Evolutionary conservation across 2,888 invertebrate species (phyloP), one percentile per base, ranked within the genome.

Genomic region (Steinernema carpocapsae): DNA sequence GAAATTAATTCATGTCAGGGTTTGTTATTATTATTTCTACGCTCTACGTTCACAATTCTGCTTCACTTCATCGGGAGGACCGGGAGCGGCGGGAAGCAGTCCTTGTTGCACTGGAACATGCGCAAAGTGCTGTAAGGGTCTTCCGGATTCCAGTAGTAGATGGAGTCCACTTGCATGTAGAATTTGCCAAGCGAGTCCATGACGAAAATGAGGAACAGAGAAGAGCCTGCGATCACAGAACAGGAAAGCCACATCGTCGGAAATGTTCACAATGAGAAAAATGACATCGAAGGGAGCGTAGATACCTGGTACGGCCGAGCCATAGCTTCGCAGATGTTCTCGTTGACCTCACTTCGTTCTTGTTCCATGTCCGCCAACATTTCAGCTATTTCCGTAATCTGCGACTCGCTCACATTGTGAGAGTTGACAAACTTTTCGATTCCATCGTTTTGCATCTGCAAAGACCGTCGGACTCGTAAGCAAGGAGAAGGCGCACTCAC

Each of bases 131-230:
- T 64, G 32, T 64, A 64, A 6, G 64, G 64, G 17, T 64, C 64
- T 29, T 64, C 64, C 2, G 64, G 64, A 64, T 64, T 64, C 64
- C 64, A 64, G 32, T 64, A 64, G 32, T 64, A 64, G 32, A 64
- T 64, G 17, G 64, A 64, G 37, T 64, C 64, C 12, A 64, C 64
- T n/a, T 64, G 64, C 64, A 64, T 64, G 64, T 64, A 64, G 64
- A 32, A 64, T 19, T 64, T 64, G 17, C 29, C 24, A 32, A 64
- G 64, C 17, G 64, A 29, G 17, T 32, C 29, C 64, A 64, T 64
- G 32, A 64, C 10, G 64, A 64, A 64, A 29, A 64, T 32, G 64
- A 64, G 64, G 17, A 32, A 29, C 6, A 64, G 7, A 17, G 64
- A 64, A 10, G 64, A 17, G 17, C 3, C 29, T 4, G 64, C 32